Base-by-base conservation (phyloP, 2,888 invertebrate genomes). In the Eumacrocentrus americanus region DNA sequence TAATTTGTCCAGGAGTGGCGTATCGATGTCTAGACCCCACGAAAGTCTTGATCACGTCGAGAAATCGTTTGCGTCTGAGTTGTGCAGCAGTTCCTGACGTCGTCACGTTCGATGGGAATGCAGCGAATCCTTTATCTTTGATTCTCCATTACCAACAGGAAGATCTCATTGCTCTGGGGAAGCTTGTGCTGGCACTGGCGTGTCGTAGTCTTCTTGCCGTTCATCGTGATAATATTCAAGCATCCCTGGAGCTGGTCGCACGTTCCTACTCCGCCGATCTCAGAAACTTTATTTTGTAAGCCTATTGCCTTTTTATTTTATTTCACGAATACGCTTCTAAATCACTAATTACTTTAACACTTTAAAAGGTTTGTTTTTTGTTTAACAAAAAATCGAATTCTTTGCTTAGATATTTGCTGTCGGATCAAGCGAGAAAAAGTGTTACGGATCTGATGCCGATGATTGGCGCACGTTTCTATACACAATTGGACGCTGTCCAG, bases 371-470 rank as follows among this genome's bases (percentile, higher is more conserved):
- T n/a, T n/a, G n/a, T n/a, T n/a, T n/a, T n/a, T n/a, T n/a, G n/a
- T n/a, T n/a, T n/a, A n/a, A n/a, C n/a, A n/a, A n/a, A n/a, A n/a
- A n/a, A n/a, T n/a, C n/a, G n/a, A n/a, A n/a, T n/a, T n/a, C n/a
- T n/a, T n/a, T n/a, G n/a, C n/a, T 5, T 69, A 92, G 92, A 81
- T 93, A 92, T 81, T 84, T 94, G 77, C 84, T 94, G 73, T 85
- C 89, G 46, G 85, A 87, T 70, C 83, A 83, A 71, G 74, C 81
- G 58, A 86, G 90, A 70, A 89, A 92, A 74, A 91, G 90, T 72
- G 92, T 98, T 62, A 94, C 94, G 66, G 98, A 98, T 83, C 87
- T 98, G 73, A 98, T 98, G 98, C 98, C 98, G 23, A 97, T 98
- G 96, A 98, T 99, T 72, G 98, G 94, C 44, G 97, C 97, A 44